phyloP scores from a whole-genome alignment of 2,113 vertebrate species.

The Peromyscus leucopus region DNA sequence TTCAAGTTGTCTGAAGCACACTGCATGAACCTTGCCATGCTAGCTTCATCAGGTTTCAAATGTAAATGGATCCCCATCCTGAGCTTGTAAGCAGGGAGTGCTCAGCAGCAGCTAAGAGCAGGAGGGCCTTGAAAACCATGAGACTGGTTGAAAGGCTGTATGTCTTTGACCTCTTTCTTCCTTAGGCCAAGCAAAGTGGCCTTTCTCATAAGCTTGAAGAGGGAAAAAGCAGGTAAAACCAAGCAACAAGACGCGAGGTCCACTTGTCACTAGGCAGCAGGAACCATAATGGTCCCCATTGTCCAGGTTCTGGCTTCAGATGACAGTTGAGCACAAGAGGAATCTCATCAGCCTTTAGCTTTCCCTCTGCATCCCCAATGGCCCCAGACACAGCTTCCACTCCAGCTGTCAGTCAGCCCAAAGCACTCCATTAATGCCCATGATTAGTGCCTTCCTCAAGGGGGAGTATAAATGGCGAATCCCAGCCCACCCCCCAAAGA shows the following conservation, averaged over 20 bases:
- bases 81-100: not conserved
- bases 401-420: conserved; percentile 69
- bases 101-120: not conserved
- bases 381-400: conserved; percentile 19
- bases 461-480: conserved; percentile 72
- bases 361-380: not conserved
- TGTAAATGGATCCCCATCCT: not conserved
- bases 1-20: not conserved
- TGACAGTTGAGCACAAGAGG: conserved; percentile 33
- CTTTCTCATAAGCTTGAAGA: not conserved
- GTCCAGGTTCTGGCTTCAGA: not conserved
- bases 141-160: not conserved
- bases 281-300: conserved; percentile 12
- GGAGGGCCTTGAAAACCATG: not conserved
- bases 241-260: not conserved
- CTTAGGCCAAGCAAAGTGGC: not conserved
- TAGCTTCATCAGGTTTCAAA: not conserved
- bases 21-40: not conserved
- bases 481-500: conserved; percentile 65
- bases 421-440: conserved; percentile 54
- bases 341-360: conserved; percentile 70
- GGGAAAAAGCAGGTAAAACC: conserved; percentile 29
- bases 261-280: conserved; percentile 49
- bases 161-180: conserved; percentile 11
- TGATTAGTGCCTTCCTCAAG: conserved; percentile 70